Percentiles rank a stretch among this genome's conserved stretches.
These are phyloP conservation scores for Gallirallus australis DNA, from an alignment of 2,797 vertebrate genomes.

Conservation along the genomic window DNA sequence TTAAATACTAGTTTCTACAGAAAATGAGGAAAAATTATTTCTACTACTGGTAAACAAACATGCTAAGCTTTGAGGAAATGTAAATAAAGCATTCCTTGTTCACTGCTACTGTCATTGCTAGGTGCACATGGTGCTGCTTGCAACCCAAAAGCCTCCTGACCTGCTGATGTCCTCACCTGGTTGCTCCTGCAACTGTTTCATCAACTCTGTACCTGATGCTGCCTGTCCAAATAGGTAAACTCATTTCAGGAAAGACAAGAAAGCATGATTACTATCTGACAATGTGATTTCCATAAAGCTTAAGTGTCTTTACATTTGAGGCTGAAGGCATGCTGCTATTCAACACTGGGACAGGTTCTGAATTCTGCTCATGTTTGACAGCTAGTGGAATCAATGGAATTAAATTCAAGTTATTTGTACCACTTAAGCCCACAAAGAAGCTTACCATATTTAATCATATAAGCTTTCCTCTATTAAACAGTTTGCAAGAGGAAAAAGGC, in stretches of 20 bases:
- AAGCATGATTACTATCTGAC: accelerated
- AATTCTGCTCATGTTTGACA: not conserved
- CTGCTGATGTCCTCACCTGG: not conserved
- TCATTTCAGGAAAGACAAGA: not conserved
- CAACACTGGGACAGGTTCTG: not conserved
- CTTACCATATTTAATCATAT: conserved; percentile 36
- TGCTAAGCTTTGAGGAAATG: not conserved
- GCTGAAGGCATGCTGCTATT: not conserved
- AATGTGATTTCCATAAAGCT: accelerated
- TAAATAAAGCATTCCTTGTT: accelerated
- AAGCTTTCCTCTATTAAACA: not conserved
- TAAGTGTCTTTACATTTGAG: not conserved
- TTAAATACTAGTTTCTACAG: not conserved
- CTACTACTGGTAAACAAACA: accelerated
- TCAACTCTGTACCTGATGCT: not conserved
- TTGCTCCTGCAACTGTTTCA: not conserved
- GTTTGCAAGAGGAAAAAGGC: not conserved
- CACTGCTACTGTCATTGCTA: not conserved
- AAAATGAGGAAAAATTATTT: not conserved
- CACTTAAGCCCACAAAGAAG: not conserved
- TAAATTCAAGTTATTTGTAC: not conserved
- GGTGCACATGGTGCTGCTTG: not conserved
- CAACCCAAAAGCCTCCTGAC: not conserved
- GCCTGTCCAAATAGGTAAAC: not conserved
- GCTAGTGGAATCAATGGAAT: not conserved